phyloP scores from a whole-genome alignment of 2,888 invertebrate genomes.

The Falcaria lacertinaria region DNA sequence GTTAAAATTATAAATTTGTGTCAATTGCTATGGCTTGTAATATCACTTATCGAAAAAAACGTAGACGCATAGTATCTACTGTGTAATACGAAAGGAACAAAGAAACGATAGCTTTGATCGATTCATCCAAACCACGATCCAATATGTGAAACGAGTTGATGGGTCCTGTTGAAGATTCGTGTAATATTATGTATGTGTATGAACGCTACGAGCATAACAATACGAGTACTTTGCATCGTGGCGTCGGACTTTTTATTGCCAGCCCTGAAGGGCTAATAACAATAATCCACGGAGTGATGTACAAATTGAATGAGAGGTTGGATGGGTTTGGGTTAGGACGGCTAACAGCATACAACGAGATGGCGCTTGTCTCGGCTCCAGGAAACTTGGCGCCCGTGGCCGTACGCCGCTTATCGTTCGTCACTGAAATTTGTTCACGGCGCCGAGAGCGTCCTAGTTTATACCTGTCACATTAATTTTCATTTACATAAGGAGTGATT shows the following conservation, averaged over 20 bases:
- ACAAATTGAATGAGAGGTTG: slow-evolving; percentile 1
- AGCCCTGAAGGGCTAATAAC: slow-evolving; percentile 20
- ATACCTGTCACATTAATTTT: slow-evolving; percentile 28
- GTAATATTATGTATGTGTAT: no score
- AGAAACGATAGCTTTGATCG: no score
- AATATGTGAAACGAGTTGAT: background rate
- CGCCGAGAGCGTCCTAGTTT: slow-evolving; percentile 34
- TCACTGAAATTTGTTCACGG: slow-evolving; percentile 48
- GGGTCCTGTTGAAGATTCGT: background rate
- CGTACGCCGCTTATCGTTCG: slow-evolving; percentile 27
- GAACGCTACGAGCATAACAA: no score
- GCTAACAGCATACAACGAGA: slow-evolving; percentile 19
- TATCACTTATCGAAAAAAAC: no score
- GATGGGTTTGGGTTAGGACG: background rate
- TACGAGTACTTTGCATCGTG: no score
- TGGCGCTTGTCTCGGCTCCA: slow-evolving; percentile 32
- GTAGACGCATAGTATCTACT: no score
- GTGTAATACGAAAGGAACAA: background rate
- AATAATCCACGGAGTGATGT: background rate
- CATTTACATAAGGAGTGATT: slow-evolving; percentile 10
- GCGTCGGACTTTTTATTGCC: slow-evolving; percentile 32
- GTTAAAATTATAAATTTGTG: no score
- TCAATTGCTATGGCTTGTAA: no score
- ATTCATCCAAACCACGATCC: no score
- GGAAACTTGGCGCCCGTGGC: slow-evolving; percentile 40